A percentile compares a stretch with the other conserved stretches of the same genome.
Evolutionary conservation across 2,113 vertebrate species (phyloP).

Genomic region (Mellivora capensis): DNA sequence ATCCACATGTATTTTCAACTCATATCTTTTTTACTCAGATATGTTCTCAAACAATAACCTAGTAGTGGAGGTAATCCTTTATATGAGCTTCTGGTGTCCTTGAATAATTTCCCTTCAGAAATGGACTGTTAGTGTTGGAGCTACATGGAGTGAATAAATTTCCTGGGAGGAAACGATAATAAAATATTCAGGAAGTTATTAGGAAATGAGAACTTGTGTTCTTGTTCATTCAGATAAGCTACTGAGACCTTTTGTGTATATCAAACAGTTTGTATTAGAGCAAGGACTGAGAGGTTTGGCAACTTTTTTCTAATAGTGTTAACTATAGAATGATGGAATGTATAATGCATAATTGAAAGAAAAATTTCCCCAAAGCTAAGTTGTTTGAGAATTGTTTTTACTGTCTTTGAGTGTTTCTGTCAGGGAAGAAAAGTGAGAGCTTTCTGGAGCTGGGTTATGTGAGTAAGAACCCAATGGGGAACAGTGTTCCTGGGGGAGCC

Average conservation of each 20-base stretch:
- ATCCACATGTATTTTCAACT: constrained; percentile 10
- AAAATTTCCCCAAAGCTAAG: background rate
- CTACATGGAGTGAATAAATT: constrained; percentile 76
- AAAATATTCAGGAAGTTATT: constrained; percentile 85
- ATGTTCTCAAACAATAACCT: constrained; percentile 50
- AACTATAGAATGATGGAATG: background rate
- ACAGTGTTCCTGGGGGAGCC: background rate
- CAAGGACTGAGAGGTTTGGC: background rate
- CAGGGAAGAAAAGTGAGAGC: background rate
- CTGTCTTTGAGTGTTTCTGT: background rate
- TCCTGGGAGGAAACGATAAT: constrained; percentile 87
- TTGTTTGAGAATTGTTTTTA: constrained; percentile 25
- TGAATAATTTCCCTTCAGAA: constrained; percentile 67
- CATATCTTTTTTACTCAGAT: background rate
- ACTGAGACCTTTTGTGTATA: constrained; percentile 20
- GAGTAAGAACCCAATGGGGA: background rate
- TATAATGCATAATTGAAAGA: background rate
- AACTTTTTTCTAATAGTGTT: background rate
- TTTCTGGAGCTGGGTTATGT: background rate
- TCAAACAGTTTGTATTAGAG: background rate
- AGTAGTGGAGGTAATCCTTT: constrained; percentile 34
- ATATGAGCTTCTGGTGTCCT: constrained; percentile 67
- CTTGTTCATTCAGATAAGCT: constrained; percentile 57
- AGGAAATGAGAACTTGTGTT: constrained; percentile 78
- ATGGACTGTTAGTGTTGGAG: constrained; percentile 83